Evolutionary conservation across 2,797 vertebrate genomes (phyloP).

Genomic region (Myotis planiceps): DNA sequence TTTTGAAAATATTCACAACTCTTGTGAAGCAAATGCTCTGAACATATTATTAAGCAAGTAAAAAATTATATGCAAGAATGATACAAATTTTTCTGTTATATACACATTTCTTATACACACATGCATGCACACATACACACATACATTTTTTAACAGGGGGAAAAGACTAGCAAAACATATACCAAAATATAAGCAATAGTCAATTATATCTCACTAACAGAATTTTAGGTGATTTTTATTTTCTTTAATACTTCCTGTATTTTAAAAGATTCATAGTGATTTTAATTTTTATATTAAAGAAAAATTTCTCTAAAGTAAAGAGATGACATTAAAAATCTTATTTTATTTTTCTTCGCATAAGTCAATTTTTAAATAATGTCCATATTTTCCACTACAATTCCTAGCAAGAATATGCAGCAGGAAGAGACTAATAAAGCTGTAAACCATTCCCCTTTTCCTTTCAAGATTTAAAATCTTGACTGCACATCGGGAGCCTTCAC

Average conservation of each 20-base stretch:
- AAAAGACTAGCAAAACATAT: not conserved
- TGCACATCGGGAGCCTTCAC: not conserved
- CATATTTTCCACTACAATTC: constrained; percentile 21
- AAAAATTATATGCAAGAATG: not conserved
- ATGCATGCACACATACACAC: not conserved
- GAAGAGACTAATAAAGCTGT: constrained; percentile 4
- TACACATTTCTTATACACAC: not conserved
- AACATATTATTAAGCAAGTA: constrained; percentile 47
- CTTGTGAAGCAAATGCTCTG: constrained; percentile 27
- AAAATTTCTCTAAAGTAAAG: constrained; percentile 32
- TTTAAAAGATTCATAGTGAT: constrained; percentile 29
- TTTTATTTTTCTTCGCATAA: not conserved
- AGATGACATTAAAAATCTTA: not conserved
- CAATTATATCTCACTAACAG: not conserved
- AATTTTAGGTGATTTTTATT: constrained; percentile 38
- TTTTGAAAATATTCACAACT: constrained; percentile 55
- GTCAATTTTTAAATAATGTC: constrained; percentile 37
- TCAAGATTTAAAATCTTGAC: not conserved
- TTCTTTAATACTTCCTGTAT: constrained; percentile 15
- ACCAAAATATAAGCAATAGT: not conserved
- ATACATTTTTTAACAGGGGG: not conserved
- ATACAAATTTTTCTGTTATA: constrained; percentile 11
- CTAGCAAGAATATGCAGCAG: constrained; percentile 33
- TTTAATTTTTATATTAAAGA: constrained; percentile 12
- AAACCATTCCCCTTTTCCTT: constrained; percentile 8